phyloP scores from a whole-genome alignment of 2,113 vertebrate genomes.

The Psittacara wagleri region DNA sequence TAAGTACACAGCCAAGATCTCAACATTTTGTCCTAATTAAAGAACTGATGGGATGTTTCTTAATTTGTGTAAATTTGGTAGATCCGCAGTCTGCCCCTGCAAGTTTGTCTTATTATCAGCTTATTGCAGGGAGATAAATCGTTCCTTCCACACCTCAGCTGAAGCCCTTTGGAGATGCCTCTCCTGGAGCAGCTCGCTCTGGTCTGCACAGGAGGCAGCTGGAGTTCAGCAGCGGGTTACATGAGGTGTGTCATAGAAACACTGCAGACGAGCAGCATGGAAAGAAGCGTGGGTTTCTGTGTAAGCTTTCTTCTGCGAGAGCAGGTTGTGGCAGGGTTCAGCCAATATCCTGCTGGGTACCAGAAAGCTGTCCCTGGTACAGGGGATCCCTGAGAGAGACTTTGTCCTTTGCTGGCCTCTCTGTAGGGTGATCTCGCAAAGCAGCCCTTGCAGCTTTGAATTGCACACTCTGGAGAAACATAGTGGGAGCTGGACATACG shows the following conservation, averaged over 20 bases:
- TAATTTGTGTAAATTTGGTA: neutral
- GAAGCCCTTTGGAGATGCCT: neutral
- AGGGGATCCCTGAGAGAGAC: accelerated
- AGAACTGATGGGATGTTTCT: neutral
- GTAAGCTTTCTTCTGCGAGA: neutral
- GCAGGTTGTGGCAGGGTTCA: neutral
- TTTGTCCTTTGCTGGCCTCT: neutral
- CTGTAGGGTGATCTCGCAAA: neutral
- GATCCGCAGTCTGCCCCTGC: neutral
- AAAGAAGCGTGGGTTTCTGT: neutral
- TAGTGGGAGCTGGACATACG: neutral
- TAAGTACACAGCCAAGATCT: neutral
- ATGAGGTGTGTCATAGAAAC: neutral
- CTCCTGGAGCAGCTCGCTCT: neutral
- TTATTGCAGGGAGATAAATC: neutral
- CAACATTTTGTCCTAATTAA: neutral
- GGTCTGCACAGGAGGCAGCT: neutral
- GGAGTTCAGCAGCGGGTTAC: neutral
- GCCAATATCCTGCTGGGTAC: neutral
- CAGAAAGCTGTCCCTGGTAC: neutral
- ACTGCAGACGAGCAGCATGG: neutral
- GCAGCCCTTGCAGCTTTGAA: accelerated
- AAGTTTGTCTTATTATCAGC: neutral
- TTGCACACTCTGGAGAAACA: accelerated
- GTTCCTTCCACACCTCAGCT: neutral